Evolutionary conservation across 2,888 invertebrate species (phyloP), one percentile per base, ranked within the genome.

Genomic region (Liposcelis brunnea): DNA sequence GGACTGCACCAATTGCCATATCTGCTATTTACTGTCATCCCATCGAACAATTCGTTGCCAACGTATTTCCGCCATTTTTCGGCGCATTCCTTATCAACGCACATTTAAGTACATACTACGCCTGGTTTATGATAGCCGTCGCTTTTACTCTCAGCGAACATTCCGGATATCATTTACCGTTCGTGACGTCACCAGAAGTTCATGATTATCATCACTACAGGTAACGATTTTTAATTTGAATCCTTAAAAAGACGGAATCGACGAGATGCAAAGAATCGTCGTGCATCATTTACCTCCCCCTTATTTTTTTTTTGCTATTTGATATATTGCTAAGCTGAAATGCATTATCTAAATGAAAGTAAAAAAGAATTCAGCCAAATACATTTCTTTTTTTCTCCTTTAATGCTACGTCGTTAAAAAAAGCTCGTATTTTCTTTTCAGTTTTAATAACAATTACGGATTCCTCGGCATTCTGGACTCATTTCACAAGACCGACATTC

Each of bases 121-220:
- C 69, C 47, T 70, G 68, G 67, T 60, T 63, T 48, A 53, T 56
- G 4, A 44, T 67, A 31, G 68, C 64, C 10, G 55, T 66, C 18
- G 45, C 63, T 37, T 63, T 63, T 11, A 69, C 70, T 11, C 62
- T 68, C 18, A 61, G 64, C 49, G 60, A 66, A 14, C 70, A 70
- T 56, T 64, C 65, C 50, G 70, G 70, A 4, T 70, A 70, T 51
- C 70, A 70, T 52, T 60, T 70, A 43, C 70, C 70, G 0, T 62
- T 67, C 49, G 58, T 68, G 47, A 64, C 65, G 0, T 67, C 67
- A 2, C 67, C 69, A 1, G 68, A 70, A 55, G 63, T 65, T 12
- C 70, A 71, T 52, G 70, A 71, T 55, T 70, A 61, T 53, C 70
- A 71, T 52, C 70, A 71, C 53, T 60, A 65, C 48, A 69, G 68